Evolutionary conservation across 2,797 vertebrate genomes (phyloP).

Genomic region (Lindbergichthys nudifrons): DNA sequence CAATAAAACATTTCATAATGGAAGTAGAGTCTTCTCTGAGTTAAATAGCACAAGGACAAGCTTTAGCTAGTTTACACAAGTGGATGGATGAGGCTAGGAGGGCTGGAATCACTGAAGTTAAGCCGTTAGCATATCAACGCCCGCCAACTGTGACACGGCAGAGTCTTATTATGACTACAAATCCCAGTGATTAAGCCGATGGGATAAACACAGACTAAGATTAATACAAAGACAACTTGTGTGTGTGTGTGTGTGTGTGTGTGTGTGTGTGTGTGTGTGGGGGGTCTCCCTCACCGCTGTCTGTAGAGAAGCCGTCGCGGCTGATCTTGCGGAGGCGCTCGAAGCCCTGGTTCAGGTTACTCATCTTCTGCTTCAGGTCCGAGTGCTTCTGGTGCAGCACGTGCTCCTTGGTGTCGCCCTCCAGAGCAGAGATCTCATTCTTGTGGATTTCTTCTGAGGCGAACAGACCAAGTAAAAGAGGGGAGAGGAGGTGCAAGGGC

Average conservation of each 20-base stretch:
- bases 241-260: not conserved
- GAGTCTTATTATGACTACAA: slow-evolving; percentile 37
- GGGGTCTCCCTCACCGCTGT: slow-evolving; percentile 84
- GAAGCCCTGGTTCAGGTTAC: slow-evolving; percentile 92
- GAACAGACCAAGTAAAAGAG: not conserved
- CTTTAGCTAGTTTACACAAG: not conserved
- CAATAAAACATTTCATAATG: not conserved
- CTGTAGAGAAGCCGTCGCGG: slow-evolving; percentile 89
- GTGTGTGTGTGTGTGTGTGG: slow-evolving; percentile 1
- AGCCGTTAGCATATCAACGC: not conserved
- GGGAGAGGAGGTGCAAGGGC: not conserved
- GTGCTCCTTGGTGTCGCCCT: slow-evolving; percentile 86
- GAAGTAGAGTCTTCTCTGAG: not conserved
- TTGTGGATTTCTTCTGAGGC: slow-evolving; percentile 88
- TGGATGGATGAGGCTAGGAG: not conserved
- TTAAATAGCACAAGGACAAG: slow-evolving; percentile 23
- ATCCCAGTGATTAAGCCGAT: slow-evolving; percentile 39
- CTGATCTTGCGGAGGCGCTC: slow-evolving; percentile 93
- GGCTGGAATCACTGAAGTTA: slow-evolving; percentile 27
- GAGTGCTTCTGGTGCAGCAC: slow-evolving; percentile 88
- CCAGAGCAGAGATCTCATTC: slow-evolving; percentile 89
- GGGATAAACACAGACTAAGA: slow-evolving; percentile 25
- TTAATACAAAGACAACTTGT: not conserved
- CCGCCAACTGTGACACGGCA: not conserved
- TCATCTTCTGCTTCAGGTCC: slow-evolving; percentile 92